phyloP scores from a whole-genome alignment of 2,797 vertebrate genomes.

The Leptatherina wallacei region DNA sequence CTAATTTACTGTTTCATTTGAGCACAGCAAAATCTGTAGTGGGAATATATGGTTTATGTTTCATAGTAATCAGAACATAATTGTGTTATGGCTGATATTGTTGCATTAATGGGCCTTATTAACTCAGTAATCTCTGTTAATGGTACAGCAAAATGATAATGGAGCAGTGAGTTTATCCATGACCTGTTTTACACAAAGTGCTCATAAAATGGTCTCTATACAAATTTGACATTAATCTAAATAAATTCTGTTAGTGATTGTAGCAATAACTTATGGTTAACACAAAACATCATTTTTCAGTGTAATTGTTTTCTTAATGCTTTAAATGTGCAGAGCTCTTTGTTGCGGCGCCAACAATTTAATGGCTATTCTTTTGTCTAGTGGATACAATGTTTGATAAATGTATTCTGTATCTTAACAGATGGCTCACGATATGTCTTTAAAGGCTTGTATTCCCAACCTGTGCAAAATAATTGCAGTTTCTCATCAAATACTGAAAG shows the following conservation, averaged over 20 bases:
- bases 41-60: constrained; percentile 42
- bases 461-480: background rate
- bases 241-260: background rate
- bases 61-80: constrained; percentile 44
- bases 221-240: background rate
- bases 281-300: background rate
- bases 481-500: constrained; percentile 7
- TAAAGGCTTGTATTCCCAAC: background rate
- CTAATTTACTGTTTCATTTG: background rate
- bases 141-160: constrained; percentile 25
- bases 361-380: background rate
- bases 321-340: background rate
- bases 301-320: background rate
- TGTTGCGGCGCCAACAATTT: background rate
- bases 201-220: constrained; percentile 13
- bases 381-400: background rate
- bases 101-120: constrained; percentile 58
- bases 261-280: background rate
- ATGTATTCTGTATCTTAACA: constrained; percentile 1
- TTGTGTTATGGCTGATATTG: constrained; percentile 50
- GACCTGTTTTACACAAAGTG: constrained; percentile 24
- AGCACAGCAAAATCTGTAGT: constrained; percentile 10
- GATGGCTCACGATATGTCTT: background rate
- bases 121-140: constrained; percentile 46
- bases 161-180: constrained; percentile 14